Evolutionary conservation across 2,888 invertebrate genomes (phyloP), one percentile per base, ranked within the genome.

Genomic region (Leptogaster cylindrica): DNA sequence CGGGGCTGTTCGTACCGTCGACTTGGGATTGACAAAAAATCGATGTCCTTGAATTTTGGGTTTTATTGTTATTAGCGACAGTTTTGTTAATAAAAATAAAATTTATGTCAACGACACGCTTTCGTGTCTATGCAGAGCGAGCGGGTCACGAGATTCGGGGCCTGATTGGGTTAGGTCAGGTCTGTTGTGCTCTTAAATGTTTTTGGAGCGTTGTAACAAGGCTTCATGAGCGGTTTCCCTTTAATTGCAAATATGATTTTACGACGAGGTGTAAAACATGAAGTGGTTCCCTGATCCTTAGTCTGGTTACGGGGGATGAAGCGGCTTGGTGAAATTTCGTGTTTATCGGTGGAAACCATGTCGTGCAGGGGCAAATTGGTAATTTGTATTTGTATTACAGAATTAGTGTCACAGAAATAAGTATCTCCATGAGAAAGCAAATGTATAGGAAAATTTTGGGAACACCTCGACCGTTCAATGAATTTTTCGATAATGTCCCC

Each of bases 21-120:
- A 33, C 39, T n/a, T 41, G 58, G 65, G 46, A 12, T 33, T 33
- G 23, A 14, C 25, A 70, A 70, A 71, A 72, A 73, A 72, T 73
- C 73, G 71, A 72, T 73, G 73, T 73, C 73, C 73, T 73, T 73
- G 73, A 73, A 73, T 71, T 72, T 68, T 71, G 70, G 72, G 71
- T 73, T 73, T 73, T 73, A 73, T 73, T 73, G 73, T 73, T 73
- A 73, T 73, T 73, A 73, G 73, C 72, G 73, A 73, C 71, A 73
- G 71, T 73, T 72, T 73, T 73, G 73, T 73, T 73, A 73, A 73
- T 73, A 73, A 73, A 73, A 73, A 73, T 73, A 69, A 73, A 73
- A 73, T 73, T 73, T 73, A 73, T 73, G 73, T 73, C 73, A 72
- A 70, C 68, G 70, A 55, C 73, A 73, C 70, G 70, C 72, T 72